Evolutionary conservation across 2,888 invertebrate genomes (phyloP), one percentile per base, ranked within the genome.

Genomic region (Drosophila macrospina): DNA sequence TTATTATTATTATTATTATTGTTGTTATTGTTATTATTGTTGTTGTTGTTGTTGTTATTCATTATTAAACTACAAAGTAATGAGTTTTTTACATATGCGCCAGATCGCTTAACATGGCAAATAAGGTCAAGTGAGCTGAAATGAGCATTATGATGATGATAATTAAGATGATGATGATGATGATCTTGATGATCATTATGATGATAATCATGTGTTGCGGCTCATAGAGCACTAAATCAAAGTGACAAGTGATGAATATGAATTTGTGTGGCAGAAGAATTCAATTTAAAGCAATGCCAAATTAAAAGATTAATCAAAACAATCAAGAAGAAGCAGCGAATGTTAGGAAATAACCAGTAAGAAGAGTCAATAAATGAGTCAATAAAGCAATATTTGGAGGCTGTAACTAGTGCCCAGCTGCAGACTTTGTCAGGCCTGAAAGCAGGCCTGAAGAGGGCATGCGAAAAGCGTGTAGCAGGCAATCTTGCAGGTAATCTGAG

Each of bases 121-220:
- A 76, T 67, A 67, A 80, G 86, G 80, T 82, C 80, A 80, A 82
- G 82, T 85, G 59, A 64, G 60, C 52, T 20, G 36, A 59, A 63
- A 51, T 50, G 54, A 47, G 69, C 24, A 36, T 50, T 32, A 5
- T 44, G 55, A 56, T 71, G 5, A 8, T 36, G 48, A 0, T 28
- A 37, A 37, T 47, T 26, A 32, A 26, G 34, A 54, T 74, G 37
- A 78, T 69, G 32, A 69, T 73, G 7, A 36, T 20, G 20, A 20
- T 20, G 2, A 20, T 44, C n/a, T n/a, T n/a, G 34, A 54, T 74
- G 37, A 78, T 69, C 28, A 69, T 73, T 7, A 36, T 20, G 20
- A 20, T 20, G 2, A 20, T 44, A 26, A 44, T 32, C 44, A 30
- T 61, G 10, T 62, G 54, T 11, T 73, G 57, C 54, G 67, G 69